Conservation (phyloP, 2,797 vertebrate species). For the Labroides dimidiatus region DNA sequence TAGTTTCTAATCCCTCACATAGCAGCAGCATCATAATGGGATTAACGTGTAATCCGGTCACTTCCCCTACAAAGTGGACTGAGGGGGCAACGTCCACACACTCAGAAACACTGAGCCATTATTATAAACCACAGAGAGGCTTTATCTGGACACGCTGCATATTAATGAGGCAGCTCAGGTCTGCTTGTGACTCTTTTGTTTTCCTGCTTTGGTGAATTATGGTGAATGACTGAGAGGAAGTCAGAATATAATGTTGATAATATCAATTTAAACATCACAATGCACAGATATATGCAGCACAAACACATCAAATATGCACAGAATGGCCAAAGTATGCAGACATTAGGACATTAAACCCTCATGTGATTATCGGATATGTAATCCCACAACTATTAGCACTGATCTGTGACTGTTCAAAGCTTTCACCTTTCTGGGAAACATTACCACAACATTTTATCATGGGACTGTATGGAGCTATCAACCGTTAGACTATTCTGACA, state of each 20-base stretch:
- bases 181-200: constrained; percentile 43
- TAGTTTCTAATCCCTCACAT: constrained; percentile 69
- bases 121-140: constrained; percentile 66
- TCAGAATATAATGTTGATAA: not conserved
- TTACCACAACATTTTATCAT: not conserved
- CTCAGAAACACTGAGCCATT: constrained; percentile 69
- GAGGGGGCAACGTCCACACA: constrained; percentile 71
- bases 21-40: constrained; percentile 78
- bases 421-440: constrained; percentile 4
- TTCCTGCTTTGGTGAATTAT: constrained; percentile 2
- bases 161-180: constrained; percentile 56
- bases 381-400: not conserved
- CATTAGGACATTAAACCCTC: not conserved
- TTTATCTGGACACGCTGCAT: constrained; percentile 55
- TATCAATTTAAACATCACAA: not conserved
- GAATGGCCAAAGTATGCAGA: not conserved
- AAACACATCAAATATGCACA: not conserved
- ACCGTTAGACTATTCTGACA: too few relatives aligned
- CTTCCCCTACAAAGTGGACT: constrained; percentile 52
- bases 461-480: too few relatives aligned
- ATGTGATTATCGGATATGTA: not conserved
- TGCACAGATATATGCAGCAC: too few relatives aligned
- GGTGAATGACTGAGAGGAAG: constrained; percentile 7
- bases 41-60: constrained; percentile 80
- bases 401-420: not conserved